Evolutionary conservation across 2,113 vertebrate species (phyloP), one percentile per base, ranked within the genome.

Genomic region (Proteles cristata): DNA sequence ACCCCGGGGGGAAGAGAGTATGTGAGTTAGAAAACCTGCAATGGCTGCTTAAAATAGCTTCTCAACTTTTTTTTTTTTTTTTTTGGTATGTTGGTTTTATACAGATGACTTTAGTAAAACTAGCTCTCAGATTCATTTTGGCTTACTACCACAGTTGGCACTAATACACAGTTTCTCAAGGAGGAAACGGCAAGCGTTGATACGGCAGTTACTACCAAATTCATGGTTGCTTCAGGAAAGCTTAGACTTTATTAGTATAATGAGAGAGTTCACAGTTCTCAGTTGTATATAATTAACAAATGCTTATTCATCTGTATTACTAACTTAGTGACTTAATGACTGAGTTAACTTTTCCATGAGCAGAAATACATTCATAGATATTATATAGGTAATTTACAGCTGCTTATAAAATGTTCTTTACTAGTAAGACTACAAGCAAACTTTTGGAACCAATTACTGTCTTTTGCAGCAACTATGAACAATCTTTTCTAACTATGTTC

Each of bases 401-500:
- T 94, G 87, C 66, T 95, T 89, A 86, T 84, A 69, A 89, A 85
- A 76, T 11, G 4, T 53, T 43, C 25, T 77, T 96, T 90, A 55
- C 10, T 93, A 35, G 69, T 50, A 81, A 87, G n/a, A 12, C 58
- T 89, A 76, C 25, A 85, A 73, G 11, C 26, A 77, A 85, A 93
- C 87, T 25, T 87, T 48, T 87, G 55, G 50, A 86, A 92, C 16
- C 5, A 81, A 71, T 69, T 53, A 63, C 28, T 14, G 76, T 96
- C 35, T 84, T 95, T 77, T 85, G 79, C 26, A 92, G 85, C 71
- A 39, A 39, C 25, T 45, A 68, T 17, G 21, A 88, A 82, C 25
- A 65, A 53, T 50, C 48, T 96, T 96, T 96, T 53, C 33, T 74
- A 96, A 87, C 61, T 39, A 63, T 21, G 35, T 65, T 90, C n/a